Evolutionary conservation across 2,888 invertebrate genomes (phyloP).

Genomic region (Mechanitis messenoides): DNA sequence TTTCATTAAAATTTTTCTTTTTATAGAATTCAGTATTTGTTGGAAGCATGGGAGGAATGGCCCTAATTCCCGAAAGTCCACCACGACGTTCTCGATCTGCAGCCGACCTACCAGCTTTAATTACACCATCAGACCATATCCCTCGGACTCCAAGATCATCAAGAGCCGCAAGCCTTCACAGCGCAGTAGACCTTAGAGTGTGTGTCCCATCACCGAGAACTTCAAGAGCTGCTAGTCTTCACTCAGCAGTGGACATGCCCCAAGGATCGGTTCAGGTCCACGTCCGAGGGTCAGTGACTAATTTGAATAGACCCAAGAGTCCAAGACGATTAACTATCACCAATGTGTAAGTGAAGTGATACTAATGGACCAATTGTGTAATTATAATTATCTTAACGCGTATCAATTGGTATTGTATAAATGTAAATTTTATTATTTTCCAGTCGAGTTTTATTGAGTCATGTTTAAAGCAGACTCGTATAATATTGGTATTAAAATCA

Average conservation of each 20-base stretch:
- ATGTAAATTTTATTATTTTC: no score
- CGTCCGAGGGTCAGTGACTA: slow-evolving; percentile 56
- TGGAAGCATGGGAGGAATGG: slow-evolving; percentile 80
- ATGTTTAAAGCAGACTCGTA: no score
- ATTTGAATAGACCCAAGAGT: slow-evolving; percentile 59
- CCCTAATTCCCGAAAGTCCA: slow-evolving; percentile 80
- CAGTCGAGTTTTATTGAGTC: no score
- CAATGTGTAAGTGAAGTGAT: slow-evolving; percentile 43
- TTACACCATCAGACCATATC: slow-evolving; percentile 69
- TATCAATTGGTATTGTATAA: neutral
- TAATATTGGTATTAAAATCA: no score
- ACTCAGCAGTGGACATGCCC: slow-evolving; percentile 62
- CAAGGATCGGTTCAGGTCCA: slow-evolving; percentile 63
- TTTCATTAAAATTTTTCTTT: slow-evolving; percentile 22
- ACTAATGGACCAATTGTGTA: slow-evolving; percentile 21
- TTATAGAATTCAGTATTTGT: slow-evolving; percentile 91
- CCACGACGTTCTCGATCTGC: slow-evolving; percentile 89
- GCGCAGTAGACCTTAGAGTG: slow-evolving; percentile 62
- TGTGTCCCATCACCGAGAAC: slow-evolving; percentile 59
- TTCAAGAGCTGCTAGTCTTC: slow-evolving; percentile 63
- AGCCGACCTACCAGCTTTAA: slow-evolving; percentile 86
- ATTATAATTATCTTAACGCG: slow-evolving; percentile 4
- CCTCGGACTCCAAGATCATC: slow-evolving; percentile 59
- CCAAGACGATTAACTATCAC: slow-evolving; percentile 64
- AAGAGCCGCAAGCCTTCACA: slow-evolving; percentile 66